Base-by-base conservation (phyloP, 2,113 vertebrate species). In the Pyxicephalus adspersus region DNA sequence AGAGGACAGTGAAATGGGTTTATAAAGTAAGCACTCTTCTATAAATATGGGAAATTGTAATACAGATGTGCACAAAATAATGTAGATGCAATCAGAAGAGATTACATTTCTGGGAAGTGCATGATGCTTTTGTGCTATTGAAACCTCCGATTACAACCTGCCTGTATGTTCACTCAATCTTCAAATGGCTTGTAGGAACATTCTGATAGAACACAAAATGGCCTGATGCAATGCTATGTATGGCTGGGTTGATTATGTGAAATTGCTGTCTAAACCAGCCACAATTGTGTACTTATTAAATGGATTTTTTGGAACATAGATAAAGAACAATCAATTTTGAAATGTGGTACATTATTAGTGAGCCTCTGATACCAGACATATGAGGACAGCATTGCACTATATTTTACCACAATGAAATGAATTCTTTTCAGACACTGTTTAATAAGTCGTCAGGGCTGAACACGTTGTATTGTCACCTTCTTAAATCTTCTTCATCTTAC, bases 61-160 rank as follows among this genome's bases (percentile, higher is more conserved):
- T 82, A 82, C 70, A 82, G 80, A 82, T 82, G 80, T 75, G 80
- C 63, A 66, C 17, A 66, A 75, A 74, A 75, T 82, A 74, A 82
- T 82, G 70, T 66, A 66, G 80, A 82, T 82, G 80, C 61, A 82
- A 74, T 74, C 80, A 75, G 70, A 23, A 22, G 80, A 82, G 80
- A 82, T 82, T 82, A 75, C 80, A 66, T 74, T 82, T 75, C 71
- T 58, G 80, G 61, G 58, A 66, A 29, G 57, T 52, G 57, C 58
- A 55, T 51, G 28, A 23, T 38, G 71, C 80, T 82, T 82, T 74
- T 75, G 68, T 81, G 79, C 79, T 57, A 66, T 74, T 74, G 80
- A 75, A 81, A 74, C 79, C 70, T 65, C 17, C 63, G 60, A 74
- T 74, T 74, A 70, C 28, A 28, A 75, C 60, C 25, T 51, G 26